These are phyloP conservation scores for Stratiomys singularior DNA, from an alignment of 2,888 invertebrate species.

Conservation along the genomic window DNA sequence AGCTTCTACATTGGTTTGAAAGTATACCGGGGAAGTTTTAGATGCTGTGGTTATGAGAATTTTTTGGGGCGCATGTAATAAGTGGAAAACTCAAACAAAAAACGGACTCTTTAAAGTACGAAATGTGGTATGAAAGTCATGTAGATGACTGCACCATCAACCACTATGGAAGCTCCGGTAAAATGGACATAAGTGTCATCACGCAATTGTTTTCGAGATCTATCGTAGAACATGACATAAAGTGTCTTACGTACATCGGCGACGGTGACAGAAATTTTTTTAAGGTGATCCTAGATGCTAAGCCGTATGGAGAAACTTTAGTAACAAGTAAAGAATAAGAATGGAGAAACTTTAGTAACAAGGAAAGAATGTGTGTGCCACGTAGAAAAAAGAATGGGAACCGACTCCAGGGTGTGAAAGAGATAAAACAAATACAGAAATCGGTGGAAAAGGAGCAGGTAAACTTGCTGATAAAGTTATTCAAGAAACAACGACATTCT, in stretches of 20 bases:
- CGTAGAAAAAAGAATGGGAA: constrained; percentile 48
- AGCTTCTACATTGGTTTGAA: not conserved
- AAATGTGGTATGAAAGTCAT: constrained; percentile 1
- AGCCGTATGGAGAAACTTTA: constrained; percentile 48
- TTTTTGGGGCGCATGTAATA: no score
- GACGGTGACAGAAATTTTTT: constrained; percentile 51
- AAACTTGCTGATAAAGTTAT: constrained; percentile 17
- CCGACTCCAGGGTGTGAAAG: not conserved
- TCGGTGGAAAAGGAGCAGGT: not conserved
- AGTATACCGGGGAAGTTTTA: not conserved
- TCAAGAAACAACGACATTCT: not conserved
- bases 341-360: no score
- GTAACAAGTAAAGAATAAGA: no score
- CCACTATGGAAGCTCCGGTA: constrained; percentile 52
- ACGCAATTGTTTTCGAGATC: constrained; percentile 45
- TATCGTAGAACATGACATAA: constrained; percentile 44
- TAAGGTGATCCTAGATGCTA: constrained; percentile 48
- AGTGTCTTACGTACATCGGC: constrained; percentile 49
- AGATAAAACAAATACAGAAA: not conserved
- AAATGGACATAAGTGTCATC: constrained; percentile 51
- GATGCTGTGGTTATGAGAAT: not conserved
- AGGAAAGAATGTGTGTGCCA: constrained; percentile 25
- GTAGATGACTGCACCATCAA: constrained; percentile 48
- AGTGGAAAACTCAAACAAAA: constrained; percentile 32
- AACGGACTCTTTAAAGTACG: not conserved